Evolutionary conservation across 2,113 vertebrate species (phyloP).

Genomic region (Cettia cetti): DNA sequence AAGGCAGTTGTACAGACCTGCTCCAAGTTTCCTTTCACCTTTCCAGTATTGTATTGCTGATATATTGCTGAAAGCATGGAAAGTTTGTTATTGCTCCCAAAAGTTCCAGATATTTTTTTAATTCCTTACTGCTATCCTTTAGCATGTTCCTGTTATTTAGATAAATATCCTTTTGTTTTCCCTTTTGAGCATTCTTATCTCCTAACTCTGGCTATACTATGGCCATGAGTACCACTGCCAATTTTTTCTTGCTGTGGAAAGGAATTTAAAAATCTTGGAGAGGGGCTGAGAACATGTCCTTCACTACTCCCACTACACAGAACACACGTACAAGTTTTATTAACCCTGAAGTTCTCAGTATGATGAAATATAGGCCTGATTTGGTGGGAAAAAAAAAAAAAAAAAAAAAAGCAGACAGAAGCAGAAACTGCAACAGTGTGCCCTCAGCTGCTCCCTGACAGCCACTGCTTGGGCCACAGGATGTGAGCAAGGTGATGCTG

Average conservation of each 20-base stretch:
- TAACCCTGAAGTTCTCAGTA: not conserved
- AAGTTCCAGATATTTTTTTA: not conserved
- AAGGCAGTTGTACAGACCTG: not conserved
- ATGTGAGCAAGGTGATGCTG: not conserved
- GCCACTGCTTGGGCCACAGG: not conserved
- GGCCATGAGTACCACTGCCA: not conserved
- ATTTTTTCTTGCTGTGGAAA: not conserved
- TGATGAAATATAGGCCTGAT: not conserved
- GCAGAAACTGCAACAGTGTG: not conserved
- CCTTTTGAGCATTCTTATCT: constrained; percentile 34
- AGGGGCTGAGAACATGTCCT: not conserved
- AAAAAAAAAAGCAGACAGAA: not conserved
- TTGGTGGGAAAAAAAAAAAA: not conserved
- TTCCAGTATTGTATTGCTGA: not conserved
- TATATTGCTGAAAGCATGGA: constrained; percentile 1
- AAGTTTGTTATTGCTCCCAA: constrained; percentile 29
- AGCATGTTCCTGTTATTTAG: not conserved
- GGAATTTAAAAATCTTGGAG: constrained; percentile 17
- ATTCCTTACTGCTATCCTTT: not conserved
- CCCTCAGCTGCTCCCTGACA: not conserved
- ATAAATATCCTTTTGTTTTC: constrained; percentile 25
- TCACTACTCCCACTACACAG: not conserved
- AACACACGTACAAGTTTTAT: not conserved
- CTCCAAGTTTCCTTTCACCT: constrained; percentile 41
- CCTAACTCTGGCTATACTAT: not conserved